phyloP scores from a whole-genome alignment of 35 echinoderm and acorn worm species.

The Patiria miniata region DNA sequence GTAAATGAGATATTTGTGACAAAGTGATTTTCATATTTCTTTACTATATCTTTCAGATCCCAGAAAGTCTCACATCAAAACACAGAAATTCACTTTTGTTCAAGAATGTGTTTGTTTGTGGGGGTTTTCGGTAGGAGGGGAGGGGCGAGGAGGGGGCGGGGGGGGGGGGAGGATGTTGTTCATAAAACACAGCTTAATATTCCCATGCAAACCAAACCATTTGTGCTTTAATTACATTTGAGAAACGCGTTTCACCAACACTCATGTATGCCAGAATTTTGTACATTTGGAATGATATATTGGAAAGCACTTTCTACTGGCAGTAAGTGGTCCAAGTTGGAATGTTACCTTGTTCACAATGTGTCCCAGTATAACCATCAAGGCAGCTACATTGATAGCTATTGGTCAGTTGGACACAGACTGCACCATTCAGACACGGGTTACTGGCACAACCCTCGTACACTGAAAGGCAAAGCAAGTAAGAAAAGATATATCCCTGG shows the following conservation, averaged over 20 bases:
- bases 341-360: constrained; percentile 10
- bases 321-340: too few species aligned
- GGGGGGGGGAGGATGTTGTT: neutral
- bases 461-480: too few species aligned
- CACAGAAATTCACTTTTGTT: too few species aligned
- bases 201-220: too few species aligned
- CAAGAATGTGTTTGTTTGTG: too few species aligned
- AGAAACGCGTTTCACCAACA: neutral
- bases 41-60: too few species aligned
- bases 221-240: too few species aligned
- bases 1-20: too few species aligned
- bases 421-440: constrained; percentile 60
- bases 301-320: neutral
- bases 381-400: neutral
- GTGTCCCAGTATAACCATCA: neutral
- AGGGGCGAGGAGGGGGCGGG: too few species aligned
- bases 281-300: neutral
- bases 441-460: constrained; percentile 37
- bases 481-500: constrained; percentile 21
- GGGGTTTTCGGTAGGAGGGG: too few species aligned
- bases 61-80: too few species aligned
- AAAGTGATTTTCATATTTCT: too few species aligned
- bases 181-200: neutral
- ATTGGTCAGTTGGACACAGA: neutral
- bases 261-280: neutral